Percentiles rank a stretch among this genome's conserved stretches.
These are phyloP conservation scores for Polypedilum pembai DNA, from an alignment of 1,140 invertebrate genomes.

Conservation along the genomic window DNA sequence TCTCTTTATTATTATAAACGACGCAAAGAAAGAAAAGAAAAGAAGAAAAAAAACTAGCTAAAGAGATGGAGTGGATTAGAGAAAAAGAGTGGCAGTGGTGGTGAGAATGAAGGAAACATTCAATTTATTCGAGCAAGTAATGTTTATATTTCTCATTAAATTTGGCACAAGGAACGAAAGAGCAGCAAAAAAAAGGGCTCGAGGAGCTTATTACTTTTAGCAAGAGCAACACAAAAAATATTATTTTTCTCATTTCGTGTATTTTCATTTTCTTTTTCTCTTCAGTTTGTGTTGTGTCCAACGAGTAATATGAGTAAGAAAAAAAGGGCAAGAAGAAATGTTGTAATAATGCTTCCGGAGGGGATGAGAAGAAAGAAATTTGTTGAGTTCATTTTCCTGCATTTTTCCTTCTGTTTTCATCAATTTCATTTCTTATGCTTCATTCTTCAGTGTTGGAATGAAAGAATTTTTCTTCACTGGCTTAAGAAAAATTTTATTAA, in stretches of 20 bases:
- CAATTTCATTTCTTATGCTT: background rate
- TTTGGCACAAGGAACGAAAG: background rate
- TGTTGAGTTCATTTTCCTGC: background rate
- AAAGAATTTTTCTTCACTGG: background rate
- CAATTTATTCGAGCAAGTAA: conserved; percentile 22
- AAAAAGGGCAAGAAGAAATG: background rate
- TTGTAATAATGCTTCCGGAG: conserved; percentile 3
- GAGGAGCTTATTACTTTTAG: conserved; percentile 18
- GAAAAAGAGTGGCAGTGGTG: too few species aligned
- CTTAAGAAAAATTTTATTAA: too few species aligned
- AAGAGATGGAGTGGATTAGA: background rate
- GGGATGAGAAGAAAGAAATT: background rate
- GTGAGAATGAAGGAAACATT: background rate
- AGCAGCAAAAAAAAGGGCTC: conserved; percentile 5
- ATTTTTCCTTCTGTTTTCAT: background rate
- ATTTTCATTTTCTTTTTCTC: too few species aligned
- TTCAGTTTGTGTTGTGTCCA: background rate
- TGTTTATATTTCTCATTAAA: conserved; percentile 26
- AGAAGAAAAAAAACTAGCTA: background rate
- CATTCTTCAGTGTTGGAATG: background rate
- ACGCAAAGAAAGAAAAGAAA: background rate
- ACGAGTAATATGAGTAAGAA: background rate
- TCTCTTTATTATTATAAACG: background rate
- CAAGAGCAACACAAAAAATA: background rate
- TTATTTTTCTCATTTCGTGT: conserved; percentile 3